A percentile compares a stretch with the other conserved stretches of the same genome.
Evolutionary conservation across 2,888 invertebrate species (phyloP).

Genomic region (Oscheius onirici): DNA sequence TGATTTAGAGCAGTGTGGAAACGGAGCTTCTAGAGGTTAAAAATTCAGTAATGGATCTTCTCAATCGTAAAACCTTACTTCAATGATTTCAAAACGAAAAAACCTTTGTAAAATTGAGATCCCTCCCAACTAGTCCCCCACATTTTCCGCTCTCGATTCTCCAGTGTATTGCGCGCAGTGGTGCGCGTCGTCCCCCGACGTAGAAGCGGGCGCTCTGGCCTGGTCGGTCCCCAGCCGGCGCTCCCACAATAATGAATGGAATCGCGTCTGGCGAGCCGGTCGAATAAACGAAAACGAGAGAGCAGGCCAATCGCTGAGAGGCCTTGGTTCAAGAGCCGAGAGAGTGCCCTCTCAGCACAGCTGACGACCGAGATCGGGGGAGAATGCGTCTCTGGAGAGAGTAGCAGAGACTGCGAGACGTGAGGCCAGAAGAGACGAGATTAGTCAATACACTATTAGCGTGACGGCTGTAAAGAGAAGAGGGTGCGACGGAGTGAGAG

Average conservation of each 20-base stretch:
- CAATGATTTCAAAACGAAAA: too few species aligned
- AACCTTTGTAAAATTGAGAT: too few species aligned
- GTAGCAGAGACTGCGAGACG: not conserved
- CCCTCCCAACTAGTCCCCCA: too few species aligned
- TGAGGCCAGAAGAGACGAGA: slow-evolving; percentile 5
- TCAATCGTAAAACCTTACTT: too few species aligned
- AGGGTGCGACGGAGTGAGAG: slow-evolving; percentile 24
- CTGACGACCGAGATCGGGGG: slow-evolving; percentile 2
- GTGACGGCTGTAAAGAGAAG: slow-evolving; percentile 34
- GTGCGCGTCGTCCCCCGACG: slow-evolving; percentile 17
- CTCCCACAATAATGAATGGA: slow-evolving; percentile 30
- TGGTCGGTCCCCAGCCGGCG: slow-evolving; percentile 25
- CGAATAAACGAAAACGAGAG: slow-evolving; percentile 32
- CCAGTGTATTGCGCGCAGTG: not conserved
- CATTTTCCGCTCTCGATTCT: not conserved
- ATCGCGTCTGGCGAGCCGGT: slow-evolving; percentile 34
- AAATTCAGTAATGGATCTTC: too few species aligned
- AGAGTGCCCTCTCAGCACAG: not conserved
- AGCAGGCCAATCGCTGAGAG: slow-evolving; percentile 3
- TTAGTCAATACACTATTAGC: slow-evolving; percentile 35
- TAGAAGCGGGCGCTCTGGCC: slow-evolving; percentile 20
- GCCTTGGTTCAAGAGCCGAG: not conserved
- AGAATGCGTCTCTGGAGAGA: not conserved
- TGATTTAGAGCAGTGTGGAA: too few species aligned
- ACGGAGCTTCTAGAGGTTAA: too few species aligned